Percentiles rank a stretch among this genome's conserved stretches.
These are phyloP conservation scores for Diarsia dahlii DNA, from an alignment of 2,888 invertebrate genomes.

Conservation along the genomic window DNA sequence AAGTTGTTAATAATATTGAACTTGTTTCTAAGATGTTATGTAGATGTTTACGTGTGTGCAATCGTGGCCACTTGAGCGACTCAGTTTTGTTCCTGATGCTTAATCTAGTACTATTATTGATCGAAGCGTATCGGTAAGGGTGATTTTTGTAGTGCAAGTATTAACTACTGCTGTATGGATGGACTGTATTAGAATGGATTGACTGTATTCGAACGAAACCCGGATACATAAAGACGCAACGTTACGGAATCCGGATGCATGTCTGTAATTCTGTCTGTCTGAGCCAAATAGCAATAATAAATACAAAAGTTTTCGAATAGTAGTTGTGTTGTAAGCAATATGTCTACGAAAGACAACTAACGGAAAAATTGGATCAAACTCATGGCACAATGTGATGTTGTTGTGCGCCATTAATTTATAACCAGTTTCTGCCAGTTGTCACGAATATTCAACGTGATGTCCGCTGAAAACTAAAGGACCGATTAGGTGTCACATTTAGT, in stretches of 20 bases:
- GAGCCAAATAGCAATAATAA: background rate
- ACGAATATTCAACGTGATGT: background rate
- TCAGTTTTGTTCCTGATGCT: too few relatives aligned
- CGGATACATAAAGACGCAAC: conserved; percentile 3
- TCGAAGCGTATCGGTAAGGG: background rate
- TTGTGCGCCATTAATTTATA: too few relatives aligned
- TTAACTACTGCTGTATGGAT: background rate
- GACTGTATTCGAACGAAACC: background rate
- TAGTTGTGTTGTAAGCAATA: background rate
- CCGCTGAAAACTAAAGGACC: background rate
- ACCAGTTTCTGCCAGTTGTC: too few relatives aligned
- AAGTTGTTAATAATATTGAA: too few relatives aligned
- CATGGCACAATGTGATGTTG: too few relatives aligned
- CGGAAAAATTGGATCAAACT: too few relatives aligned
- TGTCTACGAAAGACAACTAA: too few relatives aligned
- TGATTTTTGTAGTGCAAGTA: background rate
- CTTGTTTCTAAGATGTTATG: too few relatives aligned
- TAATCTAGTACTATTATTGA: too few relatives aligned
- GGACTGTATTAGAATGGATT: background rate
- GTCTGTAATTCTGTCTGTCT: background rate
- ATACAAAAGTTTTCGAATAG: background rate
- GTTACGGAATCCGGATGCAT: background rate
- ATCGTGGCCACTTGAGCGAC: too few relatives aligned
- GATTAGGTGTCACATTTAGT: background rate
- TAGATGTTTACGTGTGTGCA: too few relatives aligned